Conservation (phyloP, 2,888 invertebrate genomes). For the Chrysolina haemoptera region DNA sequence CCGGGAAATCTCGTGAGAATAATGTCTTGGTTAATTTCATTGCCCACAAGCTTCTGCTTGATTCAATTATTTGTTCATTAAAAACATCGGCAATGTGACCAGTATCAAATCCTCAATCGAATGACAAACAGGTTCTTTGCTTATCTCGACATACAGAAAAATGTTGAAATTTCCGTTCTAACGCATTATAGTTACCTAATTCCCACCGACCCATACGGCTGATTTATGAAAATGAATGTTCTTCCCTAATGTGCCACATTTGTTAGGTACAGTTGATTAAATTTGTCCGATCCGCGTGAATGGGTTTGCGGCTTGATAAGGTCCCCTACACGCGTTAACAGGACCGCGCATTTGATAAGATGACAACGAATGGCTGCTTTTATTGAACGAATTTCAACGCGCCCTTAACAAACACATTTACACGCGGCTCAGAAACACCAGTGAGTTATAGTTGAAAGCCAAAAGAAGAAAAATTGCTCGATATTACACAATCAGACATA, state of each 20-base stretch:
- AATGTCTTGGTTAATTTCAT: too few species aligned
- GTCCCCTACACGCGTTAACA: conserved; percentile 60
- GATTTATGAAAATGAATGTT: conserved; percentile 46
- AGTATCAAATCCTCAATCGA: too few species aligned
- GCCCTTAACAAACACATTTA: conserved; percentile 52
- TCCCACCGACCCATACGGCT: background rate
- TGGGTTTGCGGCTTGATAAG: conserved; percentile 65
- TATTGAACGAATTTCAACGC: conserved; percentile 58
- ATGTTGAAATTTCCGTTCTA: conserved; percentile 20
- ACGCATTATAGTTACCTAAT: conserved; percentile 17
- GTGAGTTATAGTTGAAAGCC: background rate
- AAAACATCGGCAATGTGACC: too few species aligned
- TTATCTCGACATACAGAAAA: conserved; percentile 16
- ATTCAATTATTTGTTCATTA: too few species aligned
- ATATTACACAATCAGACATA: too few species aligned
- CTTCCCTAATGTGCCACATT: conserved; percentile 64
- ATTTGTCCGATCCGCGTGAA: conserved; percentile 66
- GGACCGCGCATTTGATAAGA: conserved; percentile 63
- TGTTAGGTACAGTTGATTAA: conserved; percentile 69
- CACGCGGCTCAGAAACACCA: conserved; percentile 38
- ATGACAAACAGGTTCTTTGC: background rate
- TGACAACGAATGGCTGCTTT: conserved; percentile 64
- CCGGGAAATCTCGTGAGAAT: too few species aligned
- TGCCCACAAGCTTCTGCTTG: too few species aligned
- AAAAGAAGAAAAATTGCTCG: too few species aligned